phyloP scores from a whole-genome alignment of 2,888 invertebrate species.

The Eueremaeus valkanovi region DNA sequence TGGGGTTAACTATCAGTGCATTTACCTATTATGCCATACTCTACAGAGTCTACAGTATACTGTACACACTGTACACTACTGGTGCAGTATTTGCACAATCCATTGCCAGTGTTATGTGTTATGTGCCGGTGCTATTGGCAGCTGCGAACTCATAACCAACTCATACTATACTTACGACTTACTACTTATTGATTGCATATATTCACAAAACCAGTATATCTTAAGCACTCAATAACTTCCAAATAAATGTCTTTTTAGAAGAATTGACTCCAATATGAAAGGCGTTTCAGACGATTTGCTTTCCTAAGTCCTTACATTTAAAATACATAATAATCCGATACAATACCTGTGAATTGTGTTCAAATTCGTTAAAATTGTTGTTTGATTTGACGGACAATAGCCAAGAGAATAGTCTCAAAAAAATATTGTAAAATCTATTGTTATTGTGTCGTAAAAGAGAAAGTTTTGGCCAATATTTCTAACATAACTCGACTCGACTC shows the following conservation, averaged over 20 bases:
- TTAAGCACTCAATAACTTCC: conserved; percentile 26
- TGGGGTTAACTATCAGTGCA: conserved; percentile 36
- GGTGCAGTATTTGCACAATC: conserved; percentile 25
- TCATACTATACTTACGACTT: conserved; percentile 3
- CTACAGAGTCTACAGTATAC: too few relatives aligned
- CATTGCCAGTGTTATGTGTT: too few relatives aligned
- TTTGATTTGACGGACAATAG: conserved; percentile 21
- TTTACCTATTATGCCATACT: conserved; percentile 32
- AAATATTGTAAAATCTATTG: neutral
- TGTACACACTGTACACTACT: too few relatives aligned
- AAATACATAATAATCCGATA: conserved; percentile 23
- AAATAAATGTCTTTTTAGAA: conserved; percentile 17
- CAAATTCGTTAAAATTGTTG: neutral
- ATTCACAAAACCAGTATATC: conserved; percentile 26
- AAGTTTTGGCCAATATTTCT: neutral
- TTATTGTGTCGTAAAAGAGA: conserved; percentile 7
- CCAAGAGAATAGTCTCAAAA: neutral
- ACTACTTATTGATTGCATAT: conserved; percentile 29
- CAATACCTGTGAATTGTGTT: conserved; percentile 6
- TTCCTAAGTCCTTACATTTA: conserved; percentile 13
- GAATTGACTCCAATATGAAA: neutral
- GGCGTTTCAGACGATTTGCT: conserved; percentile 36
- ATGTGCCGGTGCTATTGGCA: conserved; percentile 18
- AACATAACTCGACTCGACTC: neutral
- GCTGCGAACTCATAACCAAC: conserved; percentile 27